A percentile compares a stretch with the other conserved stretches of the same genome.
Evolutionary conservation across 1,140 invertebrate species (phyloP).

Genomic region (Trinorchestia longiramus): DNA sequence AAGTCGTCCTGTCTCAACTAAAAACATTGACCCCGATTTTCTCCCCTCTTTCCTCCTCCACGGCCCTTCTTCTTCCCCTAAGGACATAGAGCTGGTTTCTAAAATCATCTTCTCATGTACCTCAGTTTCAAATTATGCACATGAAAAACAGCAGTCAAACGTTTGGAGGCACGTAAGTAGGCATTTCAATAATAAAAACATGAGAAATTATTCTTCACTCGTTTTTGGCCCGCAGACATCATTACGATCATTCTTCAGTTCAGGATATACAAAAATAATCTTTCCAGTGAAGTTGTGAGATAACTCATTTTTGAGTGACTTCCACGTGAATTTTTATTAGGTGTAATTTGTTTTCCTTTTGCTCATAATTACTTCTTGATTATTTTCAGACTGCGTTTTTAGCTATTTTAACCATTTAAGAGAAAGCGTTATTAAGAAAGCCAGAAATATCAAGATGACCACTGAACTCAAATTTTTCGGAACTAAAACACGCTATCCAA

Average conservation of each 20-base stretch:
- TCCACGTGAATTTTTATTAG: not conserved
- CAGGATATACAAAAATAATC: not conserved
- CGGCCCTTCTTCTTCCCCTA: not conserved
- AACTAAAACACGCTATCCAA: not conserved
- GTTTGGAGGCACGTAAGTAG: not conserved
- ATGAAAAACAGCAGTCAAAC: not conserved
- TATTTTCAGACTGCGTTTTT: not conserved
- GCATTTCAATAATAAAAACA: not conserved
- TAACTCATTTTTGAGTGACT: not conserved
- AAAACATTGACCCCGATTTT: constrained; percentile 17
- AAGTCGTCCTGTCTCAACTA: constrained; percentile 29
- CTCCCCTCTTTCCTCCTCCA: not conserved
- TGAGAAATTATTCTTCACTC: not conserved
- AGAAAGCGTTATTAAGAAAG: not conserved
- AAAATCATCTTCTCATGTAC: not conserved
- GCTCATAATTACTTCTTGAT: not conserved
- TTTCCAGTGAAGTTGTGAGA: not conserved
- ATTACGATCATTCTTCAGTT: not conserved
- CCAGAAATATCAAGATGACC: not conserved
- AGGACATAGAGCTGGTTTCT: not conserved
- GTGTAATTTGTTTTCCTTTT: not conserved
- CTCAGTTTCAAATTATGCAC: not conserved
- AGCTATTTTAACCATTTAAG: not conserved
- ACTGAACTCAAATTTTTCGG: not conserved
- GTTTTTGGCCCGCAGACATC: no score